phyloP scores from a whole-genome alignment of 1,140 invertebrate species.

The Rhagoletis pomonella region DNA sequence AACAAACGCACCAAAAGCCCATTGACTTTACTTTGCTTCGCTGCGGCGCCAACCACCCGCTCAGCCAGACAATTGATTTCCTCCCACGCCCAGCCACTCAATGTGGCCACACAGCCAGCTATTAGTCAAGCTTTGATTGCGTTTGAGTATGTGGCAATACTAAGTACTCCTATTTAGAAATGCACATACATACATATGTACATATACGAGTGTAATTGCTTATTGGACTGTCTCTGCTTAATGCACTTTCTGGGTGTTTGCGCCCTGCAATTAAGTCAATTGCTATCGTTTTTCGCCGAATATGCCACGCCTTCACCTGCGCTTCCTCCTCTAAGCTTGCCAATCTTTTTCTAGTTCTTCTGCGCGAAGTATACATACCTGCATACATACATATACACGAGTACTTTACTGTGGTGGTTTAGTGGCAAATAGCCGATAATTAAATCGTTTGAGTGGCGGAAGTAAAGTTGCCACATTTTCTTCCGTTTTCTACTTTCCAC shows the following conservation, averaged over 20 bases:
- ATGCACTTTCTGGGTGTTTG: constrained; percentile 6
- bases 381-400: too few relatives aligned
- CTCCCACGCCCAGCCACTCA: constrained; percentile 8
- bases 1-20: background rate
- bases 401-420: background rate
- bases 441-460: background rate
- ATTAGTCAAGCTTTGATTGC: background rate
- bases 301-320: too few relatives aligned
- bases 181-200: too few relatives aligned
- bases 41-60: background rate
- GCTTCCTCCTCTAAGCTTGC: background rate
- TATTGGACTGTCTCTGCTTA: constrained; percentile 30
- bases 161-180: too few relatives aligned
- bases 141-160: background rate
- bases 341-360: background rate
- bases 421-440: constrained; percentile 28
- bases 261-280: constrained; percentile 38
- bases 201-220: background rate
- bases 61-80: constrained; percentile 30
- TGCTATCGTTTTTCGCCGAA: constrained; percentile 7
- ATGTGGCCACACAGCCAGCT: too few relatives aligned
- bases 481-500: background rate
- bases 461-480: constrained; percentile 13
- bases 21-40: background rate
- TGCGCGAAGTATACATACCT: background rate